These are phyloP conservation scores for Lagenorhynchus albirostris DNA, from an alignment of 2,113 vertebrate species.

Conservation along the genomic window DNA sequence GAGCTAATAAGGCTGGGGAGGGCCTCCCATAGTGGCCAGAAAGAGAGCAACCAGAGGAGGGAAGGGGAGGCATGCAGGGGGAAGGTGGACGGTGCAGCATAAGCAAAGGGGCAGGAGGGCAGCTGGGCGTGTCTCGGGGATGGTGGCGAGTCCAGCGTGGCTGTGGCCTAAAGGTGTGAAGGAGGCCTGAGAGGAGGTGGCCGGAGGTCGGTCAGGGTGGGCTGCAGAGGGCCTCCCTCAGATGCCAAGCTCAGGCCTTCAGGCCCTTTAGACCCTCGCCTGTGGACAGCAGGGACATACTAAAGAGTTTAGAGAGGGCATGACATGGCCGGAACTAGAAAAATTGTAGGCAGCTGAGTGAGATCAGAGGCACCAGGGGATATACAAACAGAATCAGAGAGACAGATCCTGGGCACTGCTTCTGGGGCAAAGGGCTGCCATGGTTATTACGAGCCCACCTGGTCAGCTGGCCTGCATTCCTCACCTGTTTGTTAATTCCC, in stretches of 20 bases:
- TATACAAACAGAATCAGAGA: not conserved
- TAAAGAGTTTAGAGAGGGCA: not conserved
- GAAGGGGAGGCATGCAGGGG: not conserved
- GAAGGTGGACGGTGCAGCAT: not conserved
- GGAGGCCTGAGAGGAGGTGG: not conserved
- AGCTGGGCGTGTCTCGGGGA: not conserved
- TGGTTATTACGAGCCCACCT: not conserved
- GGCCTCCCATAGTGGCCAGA: not conserved
- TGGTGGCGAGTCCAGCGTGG: not conserved
- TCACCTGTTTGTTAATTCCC: not conserved
- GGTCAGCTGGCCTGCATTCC: not conserved
- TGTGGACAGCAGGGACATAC: not conserved
- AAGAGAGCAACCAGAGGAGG: not conserved
- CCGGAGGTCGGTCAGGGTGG: not conserved
- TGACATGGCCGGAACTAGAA: not conserved
- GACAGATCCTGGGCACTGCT: not conserved
- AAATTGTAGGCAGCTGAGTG: not conserved
- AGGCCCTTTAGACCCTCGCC: not conserved
- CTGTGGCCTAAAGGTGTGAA: not conserved
- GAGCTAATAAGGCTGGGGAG: not conserved
- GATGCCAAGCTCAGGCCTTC: not conserved
- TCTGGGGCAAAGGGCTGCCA: not conserved
- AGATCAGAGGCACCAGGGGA: not conserved
- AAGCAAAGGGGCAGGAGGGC: not conserved
- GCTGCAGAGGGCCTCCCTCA: not conserved